phyloP scores from a whole-genome alignment of 2,888 invertebrate genomes.

The Coronaproctus castanopsis region DNA sequence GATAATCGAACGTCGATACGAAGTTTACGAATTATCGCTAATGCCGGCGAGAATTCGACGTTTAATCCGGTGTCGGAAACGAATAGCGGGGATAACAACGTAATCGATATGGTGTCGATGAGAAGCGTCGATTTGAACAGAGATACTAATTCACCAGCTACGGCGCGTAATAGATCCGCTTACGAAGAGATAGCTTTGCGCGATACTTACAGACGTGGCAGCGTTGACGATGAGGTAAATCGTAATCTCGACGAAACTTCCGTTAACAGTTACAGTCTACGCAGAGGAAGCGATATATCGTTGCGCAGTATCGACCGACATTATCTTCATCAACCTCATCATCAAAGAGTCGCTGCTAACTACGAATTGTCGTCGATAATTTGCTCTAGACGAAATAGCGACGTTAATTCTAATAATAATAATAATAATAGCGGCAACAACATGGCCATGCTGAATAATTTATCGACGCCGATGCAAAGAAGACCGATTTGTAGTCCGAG shows the following conservation, averaged over 20 bases:
- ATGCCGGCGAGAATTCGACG: no score
- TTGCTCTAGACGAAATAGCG: constrained; percentile 3
- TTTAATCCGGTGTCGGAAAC: no score
- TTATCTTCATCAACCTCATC: constrained; percentile 20
- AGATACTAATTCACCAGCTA: constrained; percentile 5
- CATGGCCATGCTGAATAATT: not conserved
- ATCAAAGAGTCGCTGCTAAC: constrained; percentile 26
- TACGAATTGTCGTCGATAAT: constrained; percentile 24
- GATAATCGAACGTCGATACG: constrained; percentile 7
- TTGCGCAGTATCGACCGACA: constrained; percentile 20
- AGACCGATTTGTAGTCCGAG: constrained; percentile 53
- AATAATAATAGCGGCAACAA: no score
- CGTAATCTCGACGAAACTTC: constrained; percentile 3
- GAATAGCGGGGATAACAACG: not conserved
- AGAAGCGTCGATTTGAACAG: constrained; percentile 4
- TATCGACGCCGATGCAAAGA: constrained; percentile 7
- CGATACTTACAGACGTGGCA: not conserved
- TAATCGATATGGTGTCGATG: not conserved
- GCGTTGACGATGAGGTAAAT: not conserved
- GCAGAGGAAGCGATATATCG: constrained; percentile 5
- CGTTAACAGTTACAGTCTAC: constrained; percentile 1
- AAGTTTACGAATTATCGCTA: no score
- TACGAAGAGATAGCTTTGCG: constrained; percentile 1
- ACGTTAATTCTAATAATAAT: no score
- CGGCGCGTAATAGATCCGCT: not conserved